Percentiles rank a stretch among this genome's conserved stretches.
These are phyloP conservation scores for Drosophila niveifrons DNA, from an alignment of 2,888 invertebrate species.

Conservation along the genomic window DNA sequence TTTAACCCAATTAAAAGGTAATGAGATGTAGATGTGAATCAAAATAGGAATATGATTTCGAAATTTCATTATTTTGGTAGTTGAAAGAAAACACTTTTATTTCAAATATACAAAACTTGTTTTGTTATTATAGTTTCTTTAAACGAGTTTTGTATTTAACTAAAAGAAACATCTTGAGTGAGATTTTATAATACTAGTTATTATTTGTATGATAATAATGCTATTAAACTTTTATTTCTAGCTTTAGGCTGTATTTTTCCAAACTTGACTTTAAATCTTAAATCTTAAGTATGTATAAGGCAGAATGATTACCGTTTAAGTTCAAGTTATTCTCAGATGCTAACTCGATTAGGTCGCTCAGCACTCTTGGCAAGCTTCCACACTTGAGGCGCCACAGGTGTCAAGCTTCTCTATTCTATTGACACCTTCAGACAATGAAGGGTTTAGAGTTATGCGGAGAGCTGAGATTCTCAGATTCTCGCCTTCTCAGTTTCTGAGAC, in stretches of 20 bases:
- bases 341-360: conserved; percentile 2
- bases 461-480: conserved; percentile 45
- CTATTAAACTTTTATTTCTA: no score
- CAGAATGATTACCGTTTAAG: conserved; percentile 18
- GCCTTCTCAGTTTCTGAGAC: conserved; percentile 24
- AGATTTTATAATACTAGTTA: no score
- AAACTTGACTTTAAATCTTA: conserved; percentile 13
- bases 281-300: conserved; percentile 4
- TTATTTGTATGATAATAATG: no score
- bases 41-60: background rate
- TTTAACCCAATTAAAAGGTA: conserved; percentile 7
- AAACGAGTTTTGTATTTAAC: no score
- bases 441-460: conserved; percentile 22
- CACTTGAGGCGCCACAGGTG: conserved; percentile 67
- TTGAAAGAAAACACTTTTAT: no score
- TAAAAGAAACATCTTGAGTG: no score
- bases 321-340: conserved; percentile 5
- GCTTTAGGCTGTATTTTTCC: background rate
- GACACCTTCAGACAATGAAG: conserved; percentile 62
- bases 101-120: no score
- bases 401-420: conserved; percentile 70
- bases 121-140: no score
- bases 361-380: conserved; percentile 36
- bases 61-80: no score
- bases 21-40: background rate